Base-by-base conservation (phyloP, 2,113 vertebrate species). In the Atlantisia rogersi region DNA sequence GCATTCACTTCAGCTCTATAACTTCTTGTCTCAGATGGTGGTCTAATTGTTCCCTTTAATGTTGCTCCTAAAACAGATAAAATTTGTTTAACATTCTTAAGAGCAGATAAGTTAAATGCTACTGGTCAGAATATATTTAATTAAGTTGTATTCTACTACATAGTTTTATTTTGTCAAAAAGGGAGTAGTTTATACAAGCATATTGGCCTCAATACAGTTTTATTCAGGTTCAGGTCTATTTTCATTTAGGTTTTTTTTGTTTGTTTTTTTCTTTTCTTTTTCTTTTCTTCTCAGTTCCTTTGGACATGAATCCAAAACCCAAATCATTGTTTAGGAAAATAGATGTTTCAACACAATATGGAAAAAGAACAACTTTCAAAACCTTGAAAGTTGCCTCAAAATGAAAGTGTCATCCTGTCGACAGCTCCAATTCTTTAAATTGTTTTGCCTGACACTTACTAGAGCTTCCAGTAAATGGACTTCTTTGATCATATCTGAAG, bases 351-450 rank as follows among this genome's bases (percentile, higher is more conserved):
- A 70, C 71, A 80, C 14, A 40, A 46, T 14, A 5, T 42, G n/a
- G 59, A 52, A 94, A 95, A 88, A 67, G 5, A 81, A 28, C 13
- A 86, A 90, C 50, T 92, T 86, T 81, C 80, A 78, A 90, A 93
- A 83, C 35, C 24, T 82, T 90, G 67, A 67, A 94, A 88, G 50
- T 77, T 73, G 6, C 42, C 64, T 88, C 68, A 88, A 86, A 94
- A 94, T 92, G 76, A 46, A 96, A 93, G 48, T 90, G 90, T 81
- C 75, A 92, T 86, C 21, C 39, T 88, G 64, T 52, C 1, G 7
- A 90, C 82, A 93, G 90, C 37, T 94, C 52, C 59, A 90, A 81
- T 95, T 88, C 87, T 88, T 96, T 93, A 96, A 80, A 88, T 88
- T 82, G 35, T 90, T 94, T 94, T 96, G 24, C 69, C 76, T 96